Base-by-base conservation (phyloP, 2,113 vertebrate genomes). In the Talpa occidentalis region DNA sequence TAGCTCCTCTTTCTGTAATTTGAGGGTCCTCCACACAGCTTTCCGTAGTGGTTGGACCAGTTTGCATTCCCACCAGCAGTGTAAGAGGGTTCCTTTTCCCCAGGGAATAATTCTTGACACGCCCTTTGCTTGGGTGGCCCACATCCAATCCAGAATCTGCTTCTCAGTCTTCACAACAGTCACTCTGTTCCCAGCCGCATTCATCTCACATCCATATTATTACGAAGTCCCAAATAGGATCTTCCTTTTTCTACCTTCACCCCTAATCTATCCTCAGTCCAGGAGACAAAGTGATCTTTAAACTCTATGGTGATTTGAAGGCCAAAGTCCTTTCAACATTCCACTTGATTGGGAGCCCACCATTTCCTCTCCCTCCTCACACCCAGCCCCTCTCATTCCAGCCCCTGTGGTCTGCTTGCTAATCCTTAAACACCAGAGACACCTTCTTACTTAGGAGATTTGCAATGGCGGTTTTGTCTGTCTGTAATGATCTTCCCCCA, bases 101-200 rank as follows among this genome's bases (percentile, higher is more conserved):
- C 32, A 32, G 66, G 4, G 28, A 44, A 10, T 72, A n/a, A 8
- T 70, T 91, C 78, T 59, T 66, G 56, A 76, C 49, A 21, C 17
- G 19, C 40, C 1, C 7, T 78, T 54, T 22, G 22, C 28, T 77
- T 7, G 9, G 17, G 21, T 5, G n/a, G 28, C 7, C 69, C 2
- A 17, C 30, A 11, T 64, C 69, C 42, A 22, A 0, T 32, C 67
- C 60, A 11, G 10, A 72, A 8, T 37, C 81, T 37, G 0, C 40
- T 42, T 62, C 54, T 85, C 32, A 7, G 1, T 37, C 78, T 73
- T 26, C 26, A 22, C 37, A 1, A 0, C 0, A 0, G 24, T 37
- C 59, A 10, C 94, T 21, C 9, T 44, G 40, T 28, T 37, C 3
- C 21, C 24, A 49, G 72, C 49, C 47, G 3, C 59, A 40, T 59